Evolutionary conservation across 2,888 invertebrate species (phyloP).

Genomic region (Spodoptera littoralis): DNA sequence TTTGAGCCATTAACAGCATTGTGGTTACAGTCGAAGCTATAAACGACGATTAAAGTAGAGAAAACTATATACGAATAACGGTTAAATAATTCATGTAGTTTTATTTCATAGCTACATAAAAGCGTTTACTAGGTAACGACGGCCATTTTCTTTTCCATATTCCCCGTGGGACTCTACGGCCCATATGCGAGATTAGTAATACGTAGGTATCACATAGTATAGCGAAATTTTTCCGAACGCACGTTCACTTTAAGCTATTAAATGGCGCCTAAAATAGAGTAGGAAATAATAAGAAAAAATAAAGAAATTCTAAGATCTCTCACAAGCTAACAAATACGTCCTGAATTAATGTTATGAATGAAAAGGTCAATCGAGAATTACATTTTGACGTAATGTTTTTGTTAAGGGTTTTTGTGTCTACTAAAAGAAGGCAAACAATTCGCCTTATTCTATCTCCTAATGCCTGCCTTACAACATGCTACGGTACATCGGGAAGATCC

Average conservation of each 20-base stretch:
- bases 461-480: too few species aligned
- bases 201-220: neutral
- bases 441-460: too few species aligned
- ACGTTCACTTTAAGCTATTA: neutral
- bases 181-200: constrained; percentile 15
- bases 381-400: neutral
- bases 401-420: neutral
- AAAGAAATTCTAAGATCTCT: neutral
- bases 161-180: constrained; percentile 10
- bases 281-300: neutral
- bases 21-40: constrained; percentile 10
- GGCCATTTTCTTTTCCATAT: constrained; percentile 9
- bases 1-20: constrained; percentile 41
- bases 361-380: constrained; percentile 1
- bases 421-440: too few species aligned
- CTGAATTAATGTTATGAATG: neutral
- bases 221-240: neutral
- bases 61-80: constrained; percentile 18
- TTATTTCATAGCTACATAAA: constrained; percentile 6
- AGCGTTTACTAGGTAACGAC: constrained; percentile 5
- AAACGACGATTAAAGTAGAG: constrained; percentile 10
- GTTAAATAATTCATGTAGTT: constrained; percentile 17
- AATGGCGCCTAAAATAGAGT: neutral
- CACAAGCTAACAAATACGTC: neutral
- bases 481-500: too few species aligned